Evolutionary conservation across 2,113 vertebrate genomes (phyloP).

Genomic region (Haemorhous mexicanus): DNA sequence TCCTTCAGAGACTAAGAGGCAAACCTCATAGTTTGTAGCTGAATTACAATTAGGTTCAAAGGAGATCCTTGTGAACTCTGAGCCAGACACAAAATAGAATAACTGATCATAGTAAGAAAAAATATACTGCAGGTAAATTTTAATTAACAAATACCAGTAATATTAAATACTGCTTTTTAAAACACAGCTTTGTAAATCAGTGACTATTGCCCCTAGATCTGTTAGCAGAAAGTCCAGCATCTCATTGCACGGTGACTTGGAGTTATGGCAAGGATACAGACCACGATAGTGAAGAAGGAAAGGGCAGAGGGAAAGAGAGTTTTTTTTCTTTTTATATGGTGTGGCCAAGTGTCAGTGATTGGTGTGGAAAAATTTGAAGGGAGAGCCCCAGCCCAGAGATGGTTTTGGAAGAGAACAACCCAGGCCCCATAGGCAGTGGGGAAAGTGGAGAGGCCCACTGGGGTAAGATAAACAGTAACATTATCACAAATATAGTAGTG

Average conservation of each 20-base stretch:
- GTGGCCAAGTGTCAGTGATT: not conserved
- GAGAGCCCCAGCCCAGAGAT: not conserved
- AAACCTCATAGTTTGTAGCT: not conserved
- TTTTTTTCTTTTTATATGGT: not conserved
- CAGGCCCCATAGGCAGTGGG: not conserved
- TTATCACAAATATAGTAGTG: not conserved
- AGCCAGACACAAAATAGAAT: not conserved
- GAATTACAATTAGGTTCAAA: not conserved
- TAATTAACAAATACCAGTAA: not conserved
- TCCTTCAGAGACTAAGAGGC: not conserved
- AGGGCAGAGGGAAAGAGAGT: not conserved
- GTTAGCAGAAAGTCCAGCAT: not conserved
- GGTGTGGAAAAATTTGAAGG: not conserved
- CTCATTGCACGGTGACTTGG: not conserved
- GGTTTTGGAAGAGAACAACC: not conserved
- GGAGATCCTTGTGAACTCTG: not conserved
- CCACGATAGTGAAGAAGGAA: not conserved
- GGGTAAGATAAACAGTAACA: not conserved
- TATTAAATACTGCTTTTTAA: not conserved
- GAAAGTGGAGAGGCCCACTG: not conserved
- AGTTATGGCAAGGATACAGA: not conserved
- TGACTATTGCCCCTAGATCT: not conserved
- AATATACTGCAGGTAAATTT: not conserved
- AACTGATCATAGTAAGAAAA: not conserved
- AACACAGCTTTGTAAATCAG: not conserved